A percentile compares a stretch with the other conserved stretches of the same genome.
phyloP scores from a whole-genome alignment of 2,888 invertebrate species.

The Catocala nupta region DNA sequence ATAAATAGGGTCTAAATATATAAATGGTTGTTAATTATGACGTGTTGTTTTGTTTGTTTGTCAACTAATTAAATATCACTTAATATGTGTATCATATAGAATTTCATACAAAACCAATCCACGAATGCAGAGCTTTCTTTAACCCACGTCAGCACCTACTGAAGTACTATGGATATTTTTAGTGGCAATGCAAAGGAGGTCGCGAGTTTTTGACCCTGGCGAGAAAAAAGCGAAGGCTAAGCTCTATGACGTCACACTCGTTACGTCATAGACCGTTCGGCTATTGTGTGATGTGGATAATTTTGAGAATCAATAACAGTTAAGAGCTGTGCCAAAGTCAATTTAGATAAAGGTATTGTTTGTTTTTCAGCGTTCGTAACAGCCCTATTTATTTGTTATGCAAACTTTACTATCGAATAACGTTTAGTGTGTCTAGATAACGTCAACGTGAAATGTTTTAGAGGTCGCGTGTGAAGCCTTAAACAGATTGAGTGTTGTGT shows the following conservation, averaged over 20 bases:
- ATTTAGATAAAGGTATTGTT: constrained; percentile 13
- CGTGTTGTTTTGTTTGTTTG: too few species aligned
- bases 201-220: constrained; percentile 54
- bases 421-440: neutral
- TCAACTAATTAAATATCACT: too few species aligned
- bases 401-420: neutral
- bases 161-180: constrained; percentile 34
- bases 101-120: neutral
- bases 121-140: neutral
- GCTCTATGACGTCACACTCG: constrained; percentile 36
- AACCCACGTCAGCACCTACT: neutral
- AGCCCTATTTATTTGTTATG: neutral
- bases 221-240: constrained; percentile 35
- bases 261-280: constrained; percentile 22
- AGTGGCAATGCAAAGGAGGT: constrained; percentile 41
- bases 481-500: too few species aligned
- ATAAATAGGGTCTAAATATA: too few species aligned
- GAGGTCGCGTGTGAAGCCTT: too few species aligned
- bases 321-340: constrained; percentile 7
- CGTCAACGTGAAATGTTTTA: too few species aligned
- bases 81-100: too few species aligned
- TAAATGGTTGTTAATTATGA: too few species aligned
- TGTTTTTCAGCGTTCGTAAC: constrained; percentile 5
- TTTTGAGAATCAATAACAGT: constrained; percentile 18
- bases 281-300: constrained; percentile 6